Conservation (phyloP, 2,888 invertebrate species). For the Mechanitis mazaeus region DNA sequence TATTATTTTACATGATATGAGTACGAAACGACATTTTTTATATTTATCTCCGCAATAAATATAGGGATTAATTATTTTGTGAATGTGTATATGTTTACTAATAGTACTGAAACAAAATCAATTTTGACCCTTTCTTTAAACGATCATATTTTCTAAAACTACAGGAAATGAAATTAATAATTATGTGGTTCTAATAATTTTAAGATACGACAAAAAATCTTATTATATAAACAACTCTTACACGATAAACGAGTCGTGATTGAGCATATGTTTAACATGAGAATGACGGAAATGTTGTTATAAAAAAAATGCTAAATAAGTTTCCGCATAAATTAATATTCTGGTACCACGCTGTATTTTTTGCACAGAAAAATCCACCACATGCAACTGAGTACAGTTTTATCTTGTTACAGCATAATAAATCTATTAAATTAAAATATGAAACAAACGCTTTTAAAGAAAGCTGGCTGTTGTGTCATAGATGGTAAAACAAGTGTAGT, state of each 20-base stretch:
- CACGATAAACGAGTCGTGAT: slow-evolving; percentile 34
- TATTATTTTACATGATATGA: slow-evolving; percentile 27
- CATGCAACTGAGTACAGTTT: background rate
- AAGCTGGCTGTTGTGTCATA: too few relatives aligned
- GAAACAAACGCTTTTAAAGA: too few relatives aligned
- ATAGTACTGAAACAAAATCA: too few relatives aligned
- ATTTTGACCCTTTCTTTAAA: too few relatives aligned
- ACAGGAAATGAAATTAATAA: too few relatives aligned
- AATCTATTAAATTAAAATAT: too few relatives aligned
- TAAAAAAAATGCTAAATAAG: background rate
- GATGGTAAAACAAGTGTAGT: too few relatives aligned
- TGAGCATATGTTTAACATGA: slow-evolving; percentile 33
- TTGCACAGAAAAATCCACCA: background rate
- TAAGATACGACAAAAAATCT: slow-evolving; percentile 21
- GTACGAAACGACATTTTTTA: slow-evolving; percentile 21
- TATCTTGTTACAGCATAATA: background rate
- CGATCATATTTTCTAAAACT: too few relatives aligned
- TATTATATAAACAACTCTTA: slow-evolving; percentile 31
- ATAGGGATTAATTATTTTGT: background rate
- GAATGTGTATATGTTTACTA: too few relatives aligned
- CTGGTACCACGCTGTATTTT: background rate
- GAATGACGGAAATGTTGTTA: slow-evolving; percentile 20
- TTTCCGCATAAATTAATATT: slow-evolving; percentile 1
- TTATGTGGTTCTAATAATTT: background rate
- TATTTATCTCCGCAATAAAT: background rate